Evolutionary conservation across 2,113 vertebrate genomes (phyloP), one percentile per base, ranked within the genome.

Genomic region (Myotis yumanensis): DNA sequence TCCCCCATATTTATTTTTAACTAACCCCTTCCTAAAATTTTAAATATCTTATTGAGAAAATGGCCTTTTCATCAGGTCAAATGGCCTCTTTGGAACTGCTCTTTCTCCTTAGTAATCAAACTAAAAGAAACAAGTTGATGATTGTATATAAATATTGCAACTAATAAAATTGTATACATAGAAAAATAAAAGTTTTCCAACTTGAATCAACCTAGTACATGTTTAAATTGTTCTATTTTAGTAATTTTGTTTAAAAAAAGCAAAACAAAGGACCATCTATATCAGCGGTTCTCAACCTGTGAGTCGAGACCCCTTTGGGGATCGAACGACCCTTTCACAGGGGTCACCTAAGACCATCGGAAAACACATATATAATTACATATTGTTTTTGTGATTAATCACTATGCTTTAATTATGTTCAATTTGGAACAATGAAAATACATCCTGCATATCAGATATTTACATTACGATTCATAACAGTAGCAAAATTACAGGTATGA

Each of bases 61-160:
- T 51, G 66, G 84, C 32, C 57, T 94, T 92, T 48, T 88, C 8
- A 57, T 48, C 35, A 54, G 3, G 20, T 5, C 51, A 86, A 69
- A 18, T 15, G 91, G 15, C 14, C 22, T 85, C 20, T 64, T 82
- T 81, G 17, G 43, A 89, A 68, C 11, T 62, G 66, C 28, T 86
- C 23, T 86, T 87, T 81, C 46, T 69, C 32, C 57, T 86, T 86
- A 23, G 4, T 69, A 86, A 94, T 86, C 57, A 89, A 91, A 77
- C 25, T 54, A 57, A 85, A 90, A 88, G 18, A 25, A n/a, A 52
- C 9, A 62, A 85, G 7, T 75, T 88, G 9, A 77, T 89, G 30
- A 59, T 71, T 90, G 7, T 75, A 77, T 72, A 20, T 82, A 90
- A 25, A 79, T 57, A 77, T 68, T 85, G 14, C 11, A 88, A 69